Evolutionary conservation across 2,113 vertebrate genomes (phyloP).

Genomic region (Danionella cerebrum): DNA sequence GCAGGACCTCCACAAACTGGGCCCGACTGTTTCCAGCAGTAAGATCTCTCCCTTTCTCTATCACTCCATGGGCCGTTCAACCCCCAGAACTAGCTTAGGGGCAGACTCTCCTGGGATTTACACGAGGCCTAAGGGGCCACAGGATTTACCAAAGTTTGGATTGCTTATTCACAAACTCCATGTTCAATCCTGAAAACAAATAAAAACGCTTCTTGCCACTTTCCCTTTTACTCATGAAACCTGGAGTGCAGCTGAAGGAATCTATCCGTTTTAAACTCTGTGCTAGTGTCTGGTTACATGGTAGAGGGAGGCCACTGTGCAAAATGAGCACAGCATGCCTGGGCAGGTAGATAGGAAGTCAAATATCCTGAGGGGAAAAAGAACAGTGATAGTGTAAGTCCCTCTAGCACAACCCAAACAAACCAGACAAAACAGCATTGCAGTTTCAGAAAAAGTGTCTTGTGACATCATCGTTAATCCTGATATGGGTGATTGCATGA

Average conservation of each 20-base stretch:
- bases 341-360: slow-evolving; percentile 59
- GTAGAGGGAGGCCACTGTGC: slow-evolving; percentile 40
- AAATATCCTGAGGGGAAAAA: slow-evolving; percentile 69
- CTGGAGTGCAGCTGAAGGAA: slow-evolving; percentile 18
- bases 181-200: neutral
- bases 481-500: neutral
- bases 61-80: slow-evolving; percentile 52
- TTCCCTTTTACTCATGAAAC: slow-evolving; percentile 14
- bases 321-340: slow-evolving; percentile 57
- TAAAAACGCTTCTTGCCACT: slow-evolving; percentile 1
- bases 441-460: neutral
- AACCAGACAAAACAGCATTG: slow-evolving; percentile 21
- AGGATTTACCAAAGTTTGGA: neutral
- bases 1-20: slow-evolving; percentile 65
- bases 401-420: slow-evolving; percentile 49
- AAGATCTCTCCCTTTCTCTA: slow-evolving; percentile 52
- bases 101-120: slow-evolving; percentile 45
- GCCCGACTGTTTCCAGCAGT: slow-evolving; percentile 66
- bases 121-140: slow-evolving; percentile 13
- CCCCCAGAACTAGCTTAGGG: slow-evolving; percentile 54
- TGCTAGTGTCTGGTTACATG: slow-evolving; percentile 40
- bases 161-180: too few relatives aligned
- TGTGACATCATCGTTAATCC: neutral
- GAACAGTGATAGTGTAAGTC: slow-evolving; percentile 62
- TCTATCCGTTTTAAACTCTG: slow-evolving; percentile 40